phyloP scores from a whole-genome alignment of 2,888 invertebrate species.

The Dinocampus coccinellae region DNA sequence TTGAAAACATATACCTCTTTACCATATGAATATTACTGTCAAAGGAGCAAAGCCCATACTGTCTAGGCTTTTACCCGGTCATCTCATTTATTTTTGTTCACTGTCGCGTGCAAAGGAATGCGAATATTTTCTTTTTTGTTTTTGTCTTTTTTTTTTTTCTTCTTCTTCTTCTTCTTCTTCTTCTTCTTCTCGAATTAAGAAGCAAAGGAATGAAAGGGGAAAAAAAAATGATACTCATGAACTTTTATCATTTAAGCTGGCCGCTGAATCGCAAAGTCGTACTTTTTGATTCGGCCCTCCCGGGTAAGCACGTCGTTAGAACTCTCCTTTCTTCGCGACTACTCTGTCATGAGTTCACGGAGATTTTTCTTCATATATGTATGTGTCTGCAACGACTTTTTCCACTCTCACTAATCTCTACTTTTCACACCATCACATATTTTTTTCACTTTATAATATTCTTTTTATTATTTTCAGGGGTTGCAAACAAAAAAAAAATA shows the following conservation, averaged over 20 bases:
- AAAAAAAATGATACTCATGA: conserved; percentile 33
- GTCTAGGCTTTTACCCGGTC: not conserved
- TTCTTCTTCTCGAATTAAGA: conserved; percentile 2
- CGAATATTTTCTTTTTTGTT: too few relatives aligned
- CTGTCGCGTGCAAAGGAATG: not conserved
- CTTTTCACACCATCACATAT: not conserved
- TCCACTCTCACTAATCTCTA: not conserved
- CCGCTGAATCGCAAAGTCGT: conserved; percentile 43
- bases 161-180: too few relatives aligned
- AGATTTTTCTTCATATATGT: conserved; percentile 18
- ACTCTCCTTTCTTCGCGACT: conserved; percentile 11
- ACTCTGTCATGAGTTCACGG: conserved; percentile 22
- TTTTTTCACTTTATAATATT: not conserved
- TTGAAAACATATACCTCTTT: not conserved
- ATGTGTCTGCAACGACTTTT: not conserved
- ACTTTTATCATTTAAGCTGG: conserved; percentile 53
- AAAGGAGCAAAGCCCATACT: conserved; percentile 13
- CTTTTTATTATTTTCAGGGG: not conserved
- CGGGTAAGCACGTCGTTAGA: not conserved
- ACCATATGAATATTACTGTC: conserved; percentile 10
- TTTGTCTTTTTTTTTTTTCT: too few relatives aligned
- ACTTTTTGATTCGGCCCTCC: conserved; percentile 48
- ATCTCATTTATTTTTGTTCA: not conserved
- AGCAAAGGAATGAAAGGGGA: conserved; percentile 27
- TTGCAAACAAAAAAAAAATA: not conserved